phyloP scores from a whole-genome alignment of 2,888 invertebrate genomes.

The Sympetrum striolatum region DNA sequence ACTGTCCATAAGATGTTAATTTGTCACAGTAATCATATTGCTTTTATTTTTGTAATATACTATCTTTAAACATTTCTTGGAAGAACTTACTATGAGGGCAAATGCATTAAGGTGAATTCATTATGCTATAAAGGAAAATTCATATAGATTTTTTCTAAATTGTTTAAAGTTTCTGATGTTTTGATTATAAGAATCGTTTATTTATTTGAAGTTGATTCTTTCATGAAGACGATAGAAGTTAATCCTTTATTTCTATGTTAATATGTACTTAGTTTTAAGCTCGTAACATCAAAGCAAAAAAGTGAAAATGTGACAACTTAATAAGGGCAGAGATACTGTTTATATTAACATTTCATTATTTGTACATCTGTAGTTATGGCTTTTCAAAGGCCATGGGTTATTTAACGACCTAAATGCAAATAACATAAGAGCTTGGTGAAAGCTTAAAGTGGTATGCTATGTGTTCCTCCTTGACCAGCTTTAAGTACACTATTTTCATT shows the following conservation, averaged over 20 bases:
- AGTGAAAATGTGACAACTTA: background rate
- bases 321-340: constrained; percentile 21
- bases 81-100: background rate
- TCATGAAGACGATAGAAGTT: background rate
- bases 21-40: background rate
- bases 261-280: background rate
- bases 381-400: constrained; percentile 21
- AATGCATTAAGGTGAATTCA: background rate
- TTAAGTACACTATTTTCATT: constrained; percentile 13
- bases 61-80: constrained; percentile 1
- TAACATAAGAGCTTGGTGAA: constrained; percentile 35
- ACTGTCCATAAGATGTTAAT: constrained; percentile 11
- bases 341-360: constrained; percentile 25
- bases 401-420: constrained; percentile 19
- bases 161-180: background rate
- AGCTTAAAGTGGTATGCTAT: constrained; percentile 18
- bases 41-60: constrained; percentile 33
- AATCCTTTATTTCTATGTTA: background rate
- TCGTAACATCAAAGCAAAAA: background rate
- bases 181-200: background rate
- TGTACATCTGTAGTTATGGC: constrained; percentile 25
- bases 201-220: background rate
- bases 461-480: constrained; percentile 34
- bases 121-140: background rate
- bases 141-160: background rate